Conservation (phyloP, 2,113 vertebrate species). For the Rynchops niger region DNA sequence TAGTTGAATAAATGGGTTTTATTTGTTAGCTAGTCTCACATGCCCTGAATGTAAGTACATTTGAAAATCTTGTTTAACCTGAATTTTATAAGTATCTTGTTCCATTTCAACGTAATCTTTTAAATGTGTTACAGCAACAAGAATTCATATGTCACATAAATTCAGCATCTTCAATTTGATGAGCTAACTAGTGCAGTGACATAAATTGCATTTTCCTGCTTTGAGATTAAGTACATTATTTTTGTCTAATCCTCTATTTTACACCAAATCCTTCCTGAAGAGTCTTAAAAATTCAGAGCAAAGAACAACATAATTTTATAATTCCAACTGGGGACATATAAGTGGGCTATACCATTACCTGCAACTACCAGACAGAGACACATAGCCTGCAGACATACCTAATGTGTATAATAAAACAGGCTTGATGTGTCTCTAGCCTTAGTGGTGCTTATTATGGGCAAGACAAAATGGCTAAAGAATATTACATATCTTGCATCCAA, state of each 20-base stretch:
- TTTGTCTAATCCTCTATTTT: constrained; percentile 55
- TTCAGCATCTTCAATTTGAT: constrained; percentile 21
- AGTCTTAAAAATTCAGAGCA: not conserved
- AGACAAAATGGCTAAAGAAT: not conserved
- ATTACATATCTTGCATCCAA: not conserved
- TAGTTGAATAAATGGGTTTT: not conserved
- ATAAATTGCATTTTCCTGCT: constrained; percentile 46
- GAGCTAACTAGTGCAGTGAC: constrained; percentile 4
- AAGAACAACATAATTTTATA: not conserved
- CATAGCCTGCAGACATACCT: not conserved
- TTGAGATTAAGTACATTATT: constrained; percentile 22
- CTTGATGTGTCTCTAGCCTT: not conserved
- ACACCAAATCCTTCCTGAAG: constrained; percentile 10
- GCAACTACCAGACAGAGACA: not conserved
- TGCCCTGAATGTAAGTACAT: not conserved
- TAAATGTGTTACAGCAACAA: constrained; percentile 29
- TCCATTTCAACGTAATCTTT: constrained; percentile 31
- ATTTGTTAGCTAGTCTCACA: not conserved
- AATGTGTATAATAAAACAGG: not conserved
- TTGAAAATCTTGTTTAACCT: not conserved
- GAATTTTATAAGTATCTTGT: not conserved
- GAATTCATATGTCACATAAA: constrained; percentile 26
- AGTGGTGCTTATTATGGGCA: not conserved
- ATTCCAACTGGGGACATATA: not conserved
- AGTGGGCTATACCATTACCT: not conserved